A percentile compares a stretch with the other conserved stretches of the same genome.
These are phyloP conservation scores for Beris morrisii DNA, from an alignment of 2,888 invertebrate species.

Conservation along the genomic window DNA sequence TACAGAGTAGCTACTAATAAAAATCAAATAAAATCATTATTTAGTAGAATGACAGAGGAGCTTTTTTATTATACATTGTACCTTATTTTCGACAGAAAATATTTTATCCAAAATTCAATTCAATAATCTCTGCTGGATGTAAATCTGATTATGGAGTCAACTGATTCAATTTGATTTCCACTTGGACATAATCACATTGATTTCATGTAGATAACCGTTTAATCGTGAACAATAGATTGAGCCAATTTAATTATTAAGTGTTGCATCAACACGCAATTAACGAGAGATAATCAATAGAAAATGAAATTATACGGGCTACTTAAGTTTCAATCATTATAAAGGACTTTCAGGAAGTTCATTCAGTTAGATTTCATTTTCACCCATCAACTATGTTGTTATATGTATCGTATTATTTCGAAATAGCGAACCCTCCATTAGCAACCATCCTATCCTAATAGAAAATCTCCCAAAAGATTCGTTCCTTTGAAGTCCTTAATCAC, in stretches of 20 bases:
- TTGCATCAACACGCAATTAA: conserved; percentile 16
- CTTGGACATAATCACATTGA: too few relatives aligned
- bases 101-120: too few relatives aligned
- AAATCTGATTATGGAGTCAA: too few relatives aligned
- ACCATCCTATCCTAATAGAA: not conserved
- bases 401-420: not conserved
- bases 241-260: conserved; percentile 21
- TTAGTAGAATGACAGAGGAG: too few relatives aligned
- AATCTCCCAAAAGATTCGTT: conserved; percentile 16
- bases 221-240: conserved; percentile 11
- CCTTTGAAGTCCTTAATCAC: conserved; percentile 27
- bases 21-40: too few relatives aligned
- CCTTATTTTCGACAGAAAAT: too few relatives aligned
- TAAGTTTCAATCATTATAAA: not conserved
- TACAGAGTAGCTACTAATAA: too few relatives aligned
- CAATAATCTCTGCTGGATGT: too few relatives aligned
- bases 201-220: not conserved
- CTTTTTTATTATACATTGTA: too few relatives aligned
- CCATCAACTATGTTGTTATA: not conserved
- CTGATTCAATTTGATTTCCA: too few relatives aligned
- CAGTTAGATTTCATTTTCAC: not conserved
- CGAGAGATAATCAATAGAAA: conserved; percentile 13
- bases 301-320: not conserved
- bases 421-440: conserved; percentile 24
- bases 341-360: not conserved